Evolutionary conservation across 2,888 invertebrate species (phyloP), one percentile per base, ranked within the genome.

Genomic region (Yponomeuta malinellus): DNA sequence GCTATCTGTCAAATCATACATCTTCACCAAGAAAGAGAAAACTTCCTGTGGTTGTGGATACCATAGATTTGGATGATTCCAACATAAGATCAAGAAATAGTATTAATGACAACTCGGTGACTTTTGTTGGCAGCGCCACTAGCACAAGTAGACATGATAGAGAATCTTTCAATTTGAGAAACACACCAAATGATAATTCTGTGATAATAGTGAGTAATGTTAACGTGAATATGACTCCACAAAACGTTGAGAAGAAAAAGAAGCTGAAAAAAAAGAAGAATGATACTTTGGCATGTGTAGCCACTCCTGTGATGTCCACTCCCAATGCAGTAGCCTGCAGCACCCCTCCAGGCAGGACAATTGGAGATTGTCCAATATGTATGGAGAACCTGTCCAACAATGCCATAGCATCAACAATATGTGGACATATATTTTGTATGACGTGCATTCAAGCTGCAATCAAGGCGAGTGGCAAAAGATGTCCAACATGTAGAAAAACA

Each of bases 341-440:
- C 48, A 68, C 23, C 68, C 10, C 68, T 33, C 63, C n/a, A 63
- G 65, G 48, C 43, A 72, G 73, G 68, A 71, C 29, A 69, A 64
- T 83, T 70, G 81, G 83, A 8, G 82, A 83, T 52, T 87, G 87
- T 70, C 86, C 86, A 23, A 86, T 87, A 63, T 87, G 87, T 72
- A 78, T 86, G 78, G 86, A 86, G 1, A 76, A 72, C 68, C 74
- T 86, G 10, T 70, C 75, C n/a, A 76, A 72, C 15, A 77, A 73
- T 65, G 63, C 74, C 5, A 75, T 86, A 15, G 86, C 79, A 63
- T 84, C 86, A 43, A 87, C 87, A 29, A 75, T 81, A 65, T 87
- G 86, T 77, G 87, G 87, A 1, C 87, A 87, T 77, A 75, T 87
- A 6, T 87, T 86, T 73, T 87, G 87, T 73, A 78, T 83, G 75